phyloP scores from a whole-genome alignment of 2,888 invertebrate species.

The Tipula lateralis region DNA sequence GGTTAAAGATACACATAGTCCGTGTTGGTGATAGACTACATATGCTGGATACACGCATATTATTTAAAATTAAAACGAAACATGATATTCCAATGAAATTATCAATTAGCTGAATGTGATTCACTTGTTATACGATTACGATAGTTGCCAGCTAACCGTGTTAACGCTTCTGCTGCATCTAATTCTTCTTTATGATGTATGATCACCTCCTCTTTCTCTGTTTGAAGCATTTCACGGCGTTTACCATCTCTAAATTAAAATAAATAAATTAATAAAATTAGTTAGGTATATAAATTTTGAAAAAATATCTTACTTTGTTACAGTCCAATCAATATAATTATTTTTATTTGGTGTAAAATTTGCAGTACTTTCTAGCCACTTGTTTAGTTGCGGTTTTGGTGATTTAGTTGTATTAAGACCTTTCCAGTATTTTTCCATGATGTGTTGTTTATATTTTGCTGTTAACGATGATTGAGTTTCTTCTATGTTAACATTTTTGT shows the following conservation, averaged over 20 bases:
- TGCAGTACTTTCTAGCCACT: conserved; percentile 72
- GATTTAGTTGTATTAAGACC: conserved; percentile 40
- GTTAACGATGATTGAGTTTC: conserved; percentile 36
- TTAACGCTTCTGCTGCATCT: conserved; percentile 70
- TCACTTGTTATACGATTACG: conserved; percentile 39
- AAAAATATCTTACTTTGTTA: conserved; percentile 40
- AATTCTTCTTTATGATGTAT: conserved; percentile 66
- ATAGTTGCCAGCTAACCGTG: conserved; percentile 57
- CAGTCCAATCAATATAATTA: conserved; percentile 63
- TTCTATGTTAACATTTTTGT: background rate
- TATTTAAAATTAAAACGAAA: background rate
- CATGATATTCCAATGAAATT: background rate
- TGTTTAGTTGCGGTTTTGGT: conserved; percentile 60
- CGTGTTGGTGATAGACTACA: too few species aligned
- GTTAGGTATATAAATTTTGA: too few species aligned
- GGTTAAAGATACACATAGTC: too few species aligned
- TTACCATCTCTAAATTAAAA: background rate
- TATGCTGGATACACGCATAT: background rate
- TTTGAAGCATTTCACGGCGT: conserved; percentile 31
- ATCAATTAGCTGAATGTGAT: background rate
- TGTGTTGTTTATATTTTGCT: conserved; percentile 56
- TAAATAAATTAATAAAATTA: background rate
- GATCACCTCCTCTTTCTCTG: conserved; percentile 36
- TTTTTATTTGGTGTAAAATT: conserved; percentile 67
- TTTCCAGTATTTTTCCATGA: conserved; percentile 57